These are phyloP conservation scores for Phaonia tiefii DNA, from an alignment of 2,888 invertebrate species.

Conservation along the genomic window DNA sequence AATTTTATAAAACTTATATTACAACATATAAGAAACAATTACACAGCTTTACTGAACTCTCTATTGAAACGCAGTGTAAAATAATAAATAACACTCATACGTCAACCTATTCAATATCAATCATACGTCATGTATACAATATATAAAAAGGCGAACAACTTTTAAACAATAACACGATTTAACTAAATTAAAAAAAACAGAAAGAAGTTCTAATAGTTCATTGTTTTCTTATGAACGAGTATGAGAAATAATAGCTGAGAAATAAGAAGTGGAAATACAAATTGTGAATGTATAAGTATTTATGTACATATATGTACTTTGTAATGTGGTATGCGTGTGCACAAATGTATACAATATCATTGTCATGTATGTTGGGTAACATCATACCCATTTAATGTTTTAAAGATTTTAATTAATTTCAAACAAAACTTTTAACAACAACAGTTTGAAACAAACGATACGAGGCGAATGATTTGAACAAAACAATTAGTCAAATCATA, in stretches of 20 bases:
- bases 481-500: conserved; percentile 71
- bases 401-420: conserved; percentile 71
- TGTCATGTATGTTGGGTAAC: conserved; percentile 46
- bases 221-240: background rate
- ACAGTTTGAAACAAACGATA: conserved; percentile 51
- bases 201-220: background rate
- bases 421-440: conserved; percentile 68
- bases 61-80: background rate
- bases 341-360: background rate
- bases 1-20: no score
- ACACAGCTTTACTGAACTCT: no score
- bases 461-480: conserved; percentile 37
- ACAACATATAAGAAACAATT: no score
- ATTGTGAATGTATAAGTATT: background rate
- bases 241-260: background rate
- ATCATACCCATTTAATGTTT: conserved; percentile 69
- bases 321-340: background rate
- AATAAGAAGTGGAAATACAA: background rate
- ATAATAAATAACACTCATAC: background rate
- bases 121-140: background rate
- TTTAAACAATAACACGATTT: no score
- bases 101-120: background rate
- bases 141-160: no score
- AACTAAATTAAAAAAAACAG: no score
- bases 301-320: conserved; percentile 4